Base-by-base conservation (phyloP, 2,888 invertebrate species). In the Micoletzkya japonica region DNA sequence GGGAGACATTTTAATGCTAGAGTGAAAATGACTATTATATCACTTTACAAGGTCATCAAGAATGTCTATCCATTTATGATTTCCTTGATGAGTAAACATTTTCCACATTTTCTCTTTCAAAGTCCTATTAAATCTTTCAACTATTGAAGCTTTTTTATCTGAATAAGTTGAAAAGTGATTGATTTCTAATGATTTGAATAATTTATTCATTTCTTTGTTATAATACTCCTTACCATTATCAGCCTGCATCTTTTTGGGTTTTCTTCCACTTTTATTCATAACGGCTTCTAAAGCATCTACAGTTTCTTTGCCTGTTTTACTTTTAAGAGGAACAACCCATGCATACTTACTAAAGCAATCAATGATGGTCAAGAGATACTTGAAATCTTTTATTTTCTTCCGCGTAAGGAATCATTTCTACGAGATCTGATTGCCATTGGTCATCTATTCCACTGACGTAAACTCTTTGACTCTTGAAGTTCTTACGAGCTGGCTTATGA, bases 351-450 rank as follows among this genome's bases (percentile, higher is more conserved):
- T 69, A 69, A 77, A 77, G 73, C 75, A 77, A 74, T 71, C 71
- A 28, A 71, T 71, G 49, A 70, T 32, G 20, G 69, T 72, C 14
- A 72, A 32, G 2, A 72, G 44, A 63, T 77, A 77, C 50, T 57
- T 77, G 57, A 57, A 72, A 17, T 54, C 74, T 28, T n/a, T 74
- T 56, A 70, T 78, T 78, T 72, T 78, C 78, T 61, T 71, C 60
- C 20, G 74, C 39, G 58, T 78, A 78, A 6, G 71, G 72, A 59
- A 77, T 72, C 78, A 78, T 78, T 73, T 73, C 75, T 54, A 75
- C 76, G 7, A 78, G 73, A 71, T 77, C 77, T 30, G 77, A 74
- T 69, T 77, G 77, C 77, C 76, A 77, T 44, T 77, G 77, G 26
- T 77, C 73, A 71, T 77, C 77, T 20, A 72, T 73, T 2, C 50